A percentile compares a stretch with the other conserved stretches of the same genome.
phyloP scores from a whole-genome alignment of 2,797 vertebrate genomes.

The Tadarida brasiliensis region DNA sequence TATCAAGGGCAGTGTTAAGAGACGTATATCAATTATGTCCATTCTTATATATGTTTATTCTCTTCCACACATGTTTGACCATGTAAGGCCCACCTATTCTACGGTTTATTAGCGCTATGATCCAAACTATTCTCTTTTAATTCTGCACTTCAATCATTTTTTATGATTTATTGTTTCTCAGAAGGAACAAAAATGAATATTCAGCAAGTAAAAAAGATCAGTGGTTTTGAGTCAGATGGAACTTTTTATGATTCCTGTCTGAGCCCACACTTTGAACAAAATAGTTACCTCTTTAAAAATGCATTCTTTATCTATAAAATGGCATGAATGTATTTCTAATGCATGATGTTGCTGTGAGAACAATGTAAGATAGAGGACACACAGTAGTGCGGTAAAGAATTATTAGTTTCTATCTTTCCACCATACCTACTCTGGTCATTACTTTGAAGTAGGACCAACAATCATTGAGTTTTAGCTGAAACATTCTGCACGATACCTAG shows the following conservation, averaged over 20 bases:
- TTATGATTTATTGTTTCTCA: not conserved
- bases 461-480: not conserved
- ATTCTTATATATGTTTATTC: not conserved
- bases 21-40: not conserved
- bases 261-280: not conserved
- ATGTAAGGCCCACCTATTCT: not conserved
- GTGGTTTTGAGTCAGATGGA: not conserved
- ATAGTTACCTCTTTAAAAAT: not conserved
- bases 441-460: not conserved
- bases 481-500: not conserved
- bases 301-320: not conserved
- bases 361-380: not conserved
- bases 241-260: not conserved
- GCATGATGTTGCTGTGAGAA: not conserved
- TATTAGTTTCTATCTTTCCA: not conserved
- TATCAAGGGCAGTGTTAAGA: not conserved
- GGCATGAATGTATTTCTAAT: not conserved
- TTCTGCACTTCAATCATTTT: not conserved
- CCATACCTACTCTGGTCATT: not conserved
- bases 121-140: not conserved
- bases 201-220: not conserved
- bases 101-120: not conserved
- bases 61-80: not conserved
- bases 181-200: not conserved
- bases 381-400: not conserved